These are phyloP conservation scores for Microctonus hyperodae DNA, from an alignment of 2,888 invertebrate species.

Conservation along the genomic window DNA sequence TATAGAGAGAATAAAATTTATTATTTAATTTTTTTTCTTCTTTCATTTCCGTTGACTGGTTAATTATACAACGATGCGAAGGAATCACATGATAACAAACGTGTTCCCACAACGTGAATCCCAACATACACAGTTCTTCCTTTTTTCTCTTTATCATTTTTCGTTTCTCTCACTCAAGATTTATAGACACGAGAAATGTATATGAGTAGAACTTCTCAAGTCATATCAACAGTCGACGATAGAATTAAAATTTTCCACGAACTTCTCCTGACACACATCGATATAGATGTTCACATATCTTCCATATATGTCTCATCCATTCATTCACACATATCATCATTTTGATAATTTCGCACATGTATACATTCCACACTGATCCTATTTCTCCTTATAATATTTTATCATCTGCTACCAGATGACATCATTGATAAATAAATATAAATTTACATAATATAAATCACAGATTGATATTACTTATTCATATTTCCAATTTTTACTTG, in stretches of 20 bases:
- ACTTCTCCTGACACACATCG: slow-evolving; percentile 2
- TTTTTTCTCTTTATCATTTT: background rate
- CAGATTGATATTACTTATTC: background rate
- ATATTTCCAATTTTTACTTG: no score
- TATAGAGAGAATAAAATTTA: background rate
- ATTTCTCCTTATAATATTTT: background rate
- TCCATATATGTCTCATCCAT: background rate
- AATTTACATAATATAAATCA: background rate
- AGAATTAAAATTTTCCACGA: background rate
- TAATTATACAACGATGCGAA: slow-evolving; percentile 3
- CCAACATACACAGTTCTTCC: slow-evolving; percentile 2
- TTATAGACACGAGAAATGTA: slow-evolving; percentile 2
- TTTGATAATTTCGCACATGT: background rate
- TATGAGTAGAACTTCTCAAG: slow-evolving; percentile 3
- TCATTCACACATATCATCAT: background rate
- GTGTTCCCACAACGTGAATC: slow-evolving; percentile 13
- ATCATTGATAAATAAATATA: background rate
- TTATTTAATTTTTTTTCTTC: background rate
- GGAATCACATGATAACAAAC: slow-evolving; percentile 1
- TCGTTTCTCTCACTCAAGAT: background rate
- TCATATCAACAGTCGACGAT: background rate
- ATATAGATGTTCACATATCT: background rate
- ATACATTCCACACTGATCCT: background rate
- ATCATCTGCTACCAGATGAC: background rate
- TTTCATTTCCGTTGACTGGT: background rate